Base-by-base conservation (phyloP, 2,113 vertebrate genomes). In the Edolisoma coerulescens region DNA sequence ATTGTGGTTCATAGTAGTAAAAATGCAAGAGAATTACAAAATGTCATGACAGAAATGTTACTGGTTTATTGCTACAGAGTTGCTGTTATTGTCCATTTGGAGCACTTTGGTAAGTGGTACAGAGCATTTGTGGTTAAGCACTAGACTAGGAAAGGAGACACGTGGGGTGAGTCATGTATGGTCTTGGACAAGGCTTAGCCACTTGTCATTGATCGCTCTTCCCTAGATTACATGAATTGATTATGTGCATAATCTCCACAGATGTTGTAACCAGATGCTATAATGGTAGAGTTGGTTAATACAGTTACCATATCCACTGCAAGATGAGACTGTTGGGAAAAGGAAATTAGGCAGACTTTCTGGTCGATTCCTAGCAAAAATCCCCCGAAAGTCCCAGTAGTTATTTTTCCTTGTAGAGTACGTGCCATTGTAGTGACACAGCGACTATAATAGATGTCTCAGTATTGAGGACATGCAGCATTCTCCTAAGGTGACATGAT, bases 101-200 rank as follows among this genome's bases (percentile, higher is more conserved):
- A 54, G 35, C 16, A 75, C 32, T 57, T 28, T 12, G 5, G 11
- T 54, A 78, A 54, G 19, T 37, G 12, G 28, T 56, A 30, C 9
- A n/a, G 27, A 41, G 19, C 7, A 67, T 74, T 50, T 71, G 39
- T 2, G 3, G 26, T 78, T 71, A 63, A 87, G 30, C 39, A 71
- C 13, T 33, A 9, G 20, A 28, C 8, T 30, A 71, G 32, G 56
- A 81, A 61, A 53, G 24, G 2, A 56, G 12, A 67, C 64, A 35
- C 3, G 8, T 1, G 0, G 13, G 8, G 5, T 57, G 15, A 63
- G 13, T 56, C 32, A 26, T 44, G 2, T 37, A 26, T 63, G 15
- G 30, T 24, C 42, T 61, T 44, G 17, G 22, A 49, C 8, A 75
- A 88, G 6, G 6, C 26, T 23, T 42, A 32, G 53, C 8, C 21